Base-by-base conservation (phyloP, 2,888 invertebrate genomes). In the Epirrita christyi region DNA sequence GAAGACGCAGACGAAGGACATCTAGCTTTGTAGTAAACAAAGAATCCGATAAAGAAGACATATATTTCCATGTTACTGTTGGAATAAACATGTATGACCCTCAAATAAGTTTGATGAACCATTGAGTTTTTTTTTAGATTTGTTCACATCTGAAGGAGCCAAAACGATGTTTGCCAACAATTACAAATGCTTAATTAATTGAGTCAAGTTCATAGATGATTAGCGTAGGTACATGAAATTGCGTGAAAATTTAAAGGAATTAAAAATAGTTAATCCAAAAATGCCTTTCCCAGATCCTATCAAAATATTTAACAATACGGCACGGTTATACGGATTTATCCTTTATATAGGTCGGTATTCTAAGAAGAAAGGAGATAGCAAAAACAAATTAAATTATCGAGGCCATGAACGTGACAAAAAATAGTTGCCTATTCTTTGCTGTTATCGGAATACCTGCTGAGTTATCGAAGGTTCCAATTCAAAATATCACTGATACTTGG, bases 1-100 rank as follows among this genome's bases (percentile, higher is more conserved):
- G 77, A 75, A 76, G 68, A 68, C 61, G 64, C 63, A 77, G 74
- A 87, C 86, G 87, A 86, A 86, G 84, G 82, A 78, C 72, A 75
- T 70, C 68, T 55, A 65, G 65, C 67, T 78, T 69, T 61, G 59
- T 57, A 66, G 60, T 64, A 65, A 76, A 75, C 74, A 78, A 77
- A 74, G 76, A 76, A 74, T 67, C 57, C 51, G 59, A 58, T 60
- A 62, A 54, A 56, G 43, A 56, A 44, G 27, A 41, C 42, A 48
- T 53, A n/a, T n/a, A 52, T 59, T 49, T 59, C 43, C 53, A 63
- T 64, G 55, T 51, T 50, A 45, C 59, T 46, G 42, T 28, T 51
- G 37, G 41, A 44, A 50, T 37, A 43, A 40, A 56, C 55, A 55
- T 41, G 44, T 45, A 41, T 53, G 46, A 45, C 45, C 49, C 41